Percentiles rank a stretch among this genome's conserved stretches.
These are phyloP conservation scores for Drosophila eugracilis DNA, from an alignment of 1,140 invertebrate genomes.

Conservation along the genomic window DNA sequence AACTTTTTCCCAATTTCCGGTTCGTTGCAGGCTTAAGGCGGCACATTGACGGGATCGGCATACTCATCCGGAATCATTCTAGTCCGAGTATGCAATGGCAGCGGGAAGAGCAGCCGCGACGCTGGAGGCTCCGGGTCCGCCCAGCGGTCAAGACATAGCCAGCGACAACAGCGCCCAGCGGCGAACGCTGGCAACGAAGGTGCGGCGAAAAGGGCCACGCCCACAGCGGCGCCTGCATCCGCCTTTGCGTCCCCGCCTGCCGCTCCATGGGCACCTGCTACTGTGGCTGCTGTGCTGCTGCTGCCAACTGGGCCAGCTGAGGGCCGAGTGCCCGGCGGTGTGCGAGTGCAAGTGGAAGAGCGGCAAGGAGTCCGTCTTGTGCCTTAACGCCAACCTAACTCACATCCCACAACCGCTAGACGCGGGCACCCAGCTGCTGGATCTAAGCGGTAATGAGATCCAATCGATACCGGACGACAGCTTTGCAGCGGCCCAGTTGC, in stretches of 20 bases:
- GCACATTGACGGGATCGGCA: conserved; percentile 2
- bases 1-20: background rate
- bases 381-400: conserved; percentile 89
- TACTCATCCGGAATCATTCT: conserved; percentile 18
- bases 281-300: conserved; percentile 75
- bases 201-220: conserved; percentile 69
- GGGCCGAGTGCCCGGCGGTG: conserved; percentile 88
- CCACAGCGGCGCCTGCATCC: conserved; percentile 64
- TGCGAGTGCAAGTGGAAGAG: conserved; percentile 95
- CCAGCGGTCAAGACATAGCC: conserved; percentile 63
- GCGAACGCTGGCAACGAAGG: conserved; percentile 70
- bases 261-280: conserved; percentile 56
- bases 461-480: conserved; percentile 88
- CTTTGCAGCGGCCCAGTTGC: conserved; percentile 89
- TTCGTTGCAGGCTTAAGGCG: conserved; percentile 26
- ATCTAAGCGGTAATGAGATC: conserved; percentile 90
- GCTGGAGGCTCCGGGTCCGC: conserved; percentile 42
- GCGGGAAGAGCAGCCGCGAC: conserved; percentile 41
- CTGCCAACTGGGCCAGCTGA: conserved; percentile 64
- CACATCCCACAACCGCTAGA: conserved; percentile 89
- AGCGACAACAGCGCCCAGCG: conserved; percentile 68
- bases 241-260: conserved; percentile 58
- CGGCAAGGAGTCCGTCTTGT: conserved; percentile 93
- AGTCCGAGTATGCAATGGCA: conserved; percentile 75
- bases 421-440: conserved; percentile 91